Evolutionary conservation across 2,113 vertebrate species (phyloP).

Genomic region (Nettapus auritus): DNA sequence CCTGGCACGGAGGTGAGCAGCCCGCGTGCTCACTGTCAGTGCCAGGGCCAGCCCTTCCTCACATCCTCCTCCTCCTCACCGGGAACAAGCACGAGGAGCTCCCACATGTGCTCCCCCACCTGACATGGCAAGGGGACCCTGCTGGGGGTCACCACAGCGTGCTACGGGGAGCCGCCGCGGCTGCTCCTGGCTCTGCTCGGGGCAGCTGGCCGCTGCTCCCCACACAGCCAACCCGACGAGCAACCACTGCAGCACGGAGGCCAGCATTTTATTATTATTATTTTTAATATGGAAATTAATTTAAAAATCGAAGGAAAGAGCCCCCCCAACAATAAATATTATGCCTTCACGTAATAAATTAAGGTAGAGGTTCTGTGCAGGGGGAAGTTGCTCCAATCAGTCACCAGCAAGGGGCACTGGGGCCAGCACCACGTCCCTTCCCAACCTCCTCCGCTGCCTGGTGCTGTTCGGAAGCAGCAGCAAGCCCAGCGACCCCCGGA

Average conservation of each 20-base stretch:
- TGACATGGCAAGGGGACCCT: not conserved
- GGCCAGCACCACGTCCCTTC: not conserved
- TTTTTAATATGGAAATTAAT: constrained; percentile 47
- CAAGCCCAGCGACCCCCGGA: not conserved
- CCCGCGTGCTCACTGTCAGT: rapidly evolving
- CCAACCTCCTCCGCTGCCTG: not conserved
- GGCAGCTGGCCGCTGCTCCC: constrained; percentile 6
- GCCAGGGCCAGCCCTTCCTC: not conserved
- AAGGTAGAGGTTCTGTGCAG: constrained; percentile 65
- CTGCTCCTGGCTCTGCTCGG: not conserved
- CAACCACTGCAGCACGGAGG: constrained; percentile 9
- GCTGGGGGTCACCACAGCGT: too few relatives aligned
- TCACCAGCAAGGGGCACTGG: constrained; percentile 26
- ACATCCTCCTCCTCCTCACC: not conserved
- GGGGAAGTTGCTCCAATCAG: constrained; percentile 26
- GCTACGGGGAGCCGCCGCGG: not conserved
- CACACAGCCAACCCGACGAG: constrained; percentile 30
- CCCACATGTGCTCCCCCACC: not conserved
- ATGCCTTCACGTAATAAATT: constrained; percentile 79
- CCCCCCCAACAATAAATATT: constrained; percentile 80
- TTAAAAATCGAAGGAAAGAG: constrained; percentile 61
- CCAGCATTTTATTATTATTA: constrained; percentile 21
- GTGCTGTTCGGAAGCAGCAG: not conserved
- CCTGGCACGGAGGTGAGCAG: not conserved
- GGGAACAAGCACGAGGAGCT: not conserved